Conservation (phyloP, 2,888 invertebrate genomes). For the Mimachlamys varia region DNA sequence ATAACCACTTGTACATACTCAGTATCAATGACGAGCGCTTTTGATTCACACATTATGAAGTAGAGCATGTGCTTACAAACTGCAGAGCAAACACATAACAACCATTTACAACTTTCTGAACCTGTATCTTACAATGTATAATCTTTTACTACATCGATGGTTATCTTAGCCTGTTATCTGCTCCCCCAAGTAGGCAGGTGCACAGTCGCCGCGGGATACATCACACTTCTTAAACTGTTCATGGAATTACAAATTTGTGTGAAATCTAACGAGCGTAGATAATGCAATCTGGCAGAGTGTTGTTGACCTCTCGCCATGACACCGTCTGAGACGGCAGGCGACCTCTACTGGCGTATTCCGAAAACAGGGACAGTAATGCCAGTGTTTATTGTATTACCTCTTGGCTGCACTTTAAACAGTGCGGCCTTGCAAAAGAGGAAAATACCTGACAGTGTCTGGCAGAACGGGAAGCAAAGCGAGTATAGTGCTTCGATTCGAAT, state of each 20-base stretch:
- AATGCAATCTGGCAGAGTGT: background rate
- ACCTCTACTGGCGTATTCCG: background rate
- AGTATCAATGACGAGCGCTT: slow-evolving; percentile 26
- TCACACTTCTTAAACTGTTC: background rate
- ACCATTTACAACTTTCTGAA: background rate
- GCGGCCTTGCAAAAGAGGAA: background rate
- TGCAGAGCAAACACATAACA: background rate
- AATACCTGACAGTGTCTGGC: background rate
- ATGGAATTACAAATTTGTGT: slow-evolving; percentile 20
- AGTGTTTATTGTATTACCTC: background rate
- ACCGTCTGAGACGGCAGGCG: background rate
- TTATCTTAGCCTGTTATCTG: background rate
- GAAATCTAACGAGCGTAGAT: background rate
- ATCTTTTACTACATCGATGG: slow-evolving; percentile 15
- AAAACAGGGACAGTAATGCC: background rate
- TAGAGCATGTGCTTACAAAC: slow-evolving; percentile 15
- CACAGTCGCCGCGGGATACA: slow-evolving; percentile 1
- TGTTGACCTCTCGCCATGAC: slow-evolving; percentile 11
- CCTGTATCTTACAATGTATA: slow-evolving; percentile 29
- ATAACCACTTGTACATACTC: slow-evolving; percentile 27
- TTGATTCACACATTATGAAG: slow-evolving; percentile 34
- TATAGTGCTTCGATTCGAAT: background rate
- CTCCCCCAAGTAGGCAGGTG: background rate
- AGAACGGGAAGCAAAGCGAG: background rate
- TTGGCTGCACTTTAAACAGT: slow-evolving; percentile 9